Evolutionary conservation across 53 echinoderm and acorn worm genomes (phyloP), one percentile per base, ranked within the genome.

Genomic region (Paracentrotus lividus): DNA sequence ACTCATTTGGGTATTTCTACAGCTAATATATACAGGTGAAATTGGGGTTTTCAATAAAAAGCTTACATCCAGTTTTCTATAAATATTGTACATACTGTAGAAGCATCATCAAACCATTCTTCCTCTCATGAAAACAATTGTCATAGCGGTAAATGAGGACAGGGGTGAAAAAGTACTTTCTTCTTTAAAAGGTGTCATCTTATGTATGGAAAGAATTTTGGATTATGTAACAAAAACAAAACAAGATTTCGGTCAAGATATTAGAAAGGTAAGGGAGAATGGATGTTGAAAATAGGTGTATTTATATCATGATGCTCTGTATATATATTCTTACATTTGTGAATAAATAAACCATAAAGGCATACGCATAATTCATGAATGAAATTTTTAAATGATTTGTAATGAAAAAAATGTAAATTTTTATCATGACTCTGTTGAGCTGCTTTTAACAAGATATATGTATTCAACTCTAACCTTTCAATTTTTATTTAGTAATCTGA

Each of bases 241-340:
- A 45, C 47, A 2, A 45, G 47, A n/a, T n/a, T n/a, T n/a, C n/a
- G n/a, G n/a, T n/a, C n/a, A n/a, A n/a, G n/a, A n/a, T n/a, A n/a
- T n/a, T n/a, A n/a, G n/a, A n/a, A n/a, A n/a, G n/a, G n/a, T n/a
- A n/a, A n/a, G 81, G 81, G 47, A 15, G 12, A 81, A 81, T 45
- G 38, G 34, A 26, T 86, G 56, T 86, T 21, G 13, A 27, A 84
- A 52, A 85, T 86, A 15, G 53, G 33, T 89, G 89, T 89, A 89
- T 89, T 89, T 89, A n/a, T n/a, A 89, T 89, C 81, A 81, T 47
- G 42, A 89, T 89, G 88, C 49, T 56, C 24, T 90, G 90, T 90
- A 72, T 31, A 90, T 90, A 90, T 72, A 72, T 90, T 69, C 58
- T 90, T 90, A 90, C 72, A 51, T 67, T 56, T 69, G 90, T 90